A percentile compares a stretch with the other conserved stretches of the same genome.
phyloP scores from a whole-genome alignment of 2,888 invertebrate species.

The Unio delphinus region DNA sequence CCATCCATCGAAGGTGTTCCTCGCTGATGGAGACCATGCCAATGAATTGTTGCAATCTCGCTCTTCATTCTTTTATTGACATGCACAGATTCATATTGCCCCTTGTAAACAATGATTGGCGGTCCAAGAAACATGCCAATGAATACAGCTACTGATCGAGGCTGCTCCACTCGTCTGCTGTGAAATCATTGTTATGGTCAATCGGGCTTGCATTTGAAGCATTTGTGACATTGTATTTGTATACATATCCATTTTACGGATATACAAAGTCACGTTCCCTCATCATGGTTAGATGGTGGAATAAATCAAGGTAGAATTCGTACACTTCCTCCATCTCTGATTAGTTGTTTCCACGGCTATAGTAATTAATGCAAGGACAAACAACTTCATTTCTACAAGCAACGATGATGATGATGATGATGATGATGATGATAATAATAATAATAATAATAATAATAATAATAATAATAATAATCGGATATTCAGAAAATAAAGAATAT shows the following conservation, averaged over 20 bases:
- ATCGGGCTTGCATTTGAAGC: slow-evolving; percentile 7
- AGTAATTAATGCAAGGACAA: no score
- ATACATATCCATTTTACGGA: slow-evolving; percentile 18
- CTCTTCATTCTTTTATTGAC: slow-evolving; percentile 36
- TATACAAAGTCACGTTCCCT: slow-evolving; percentile 1
- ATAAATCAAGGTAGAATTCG: slow-evolving; percentile 4
- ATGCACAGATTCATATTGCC: slow-evolving; percentile 27
- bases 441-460: no score
- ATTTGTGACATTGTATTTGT: slow-evolving; percentile 20
- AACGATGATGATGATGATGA: no score
- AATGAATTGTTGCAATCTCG: slow-evolving; percentile 40
- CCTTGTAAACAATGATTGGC: slow-evolving; percentile 43
- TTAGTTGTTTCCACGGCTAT: no score
- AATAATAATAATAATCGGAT: no score
- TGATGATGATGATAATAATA: no score
- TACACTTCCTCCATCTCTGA: no score
- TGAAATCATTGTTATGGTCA: slow-evolving; percentile 30
- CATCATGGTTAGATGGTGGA: slow-evolving; percentile 19
- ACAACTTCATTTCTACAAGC: no score
- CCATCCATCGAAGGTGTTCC: slow-evolving; percentile 51
- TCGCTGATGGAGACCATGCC: slow-evolving; percentile 43
- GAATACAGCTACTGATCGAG: slow-evolving; percentile 29
- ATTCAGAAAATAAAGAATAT: no score
- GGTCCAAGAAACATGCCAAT: slow-evolving; percentile 53
- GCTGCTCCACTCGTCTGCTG: slow-evolving; percentile 38